Percentiles rank a stretch among this genome's conserved stretches.
phyloP scores from a whole-genome alignment of 2,113 vertebrate species.

The Pelodiscus sinensis region DNA sequence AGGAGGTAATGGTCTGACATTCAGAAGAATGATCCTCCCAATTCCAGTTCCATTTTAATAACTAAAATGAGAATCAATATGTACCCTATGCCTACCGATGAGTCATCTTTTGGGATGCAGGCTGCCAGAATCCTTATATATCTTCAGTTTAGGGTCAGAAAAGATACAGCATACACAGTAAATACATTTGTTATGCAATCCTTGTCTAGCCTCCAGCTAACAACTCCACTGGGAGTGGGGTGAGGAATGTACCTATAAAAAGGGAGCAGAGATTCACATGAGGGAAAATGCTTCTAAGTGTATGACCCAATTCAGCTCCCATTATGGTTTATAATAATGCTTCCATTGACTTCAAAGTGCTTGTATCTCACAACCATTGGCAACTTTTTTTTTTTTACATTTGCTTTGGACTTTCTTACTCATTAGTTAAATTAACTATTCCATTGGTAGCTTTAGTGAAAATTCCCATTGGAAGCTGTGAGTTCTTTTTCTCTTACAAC shows the following conservation, averaged over 20 bases:
- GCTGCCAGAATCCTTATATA: neutral
- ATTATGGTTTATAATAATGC: neutral
- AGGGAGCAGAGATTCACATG: fast-evolving
- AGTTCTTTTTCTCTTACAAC: neutral
- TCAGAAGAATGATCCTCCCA: neutral
- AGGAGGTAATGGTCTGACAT: neutral
- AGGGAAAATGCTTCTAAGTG: neutral
- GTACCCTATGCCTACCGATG: neutral
- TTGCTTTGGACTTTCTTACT: neutral
- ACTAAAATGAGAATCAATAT: neutral
- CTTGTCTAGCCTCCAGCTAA: neutral
- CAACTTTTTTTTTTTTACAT: neutral
- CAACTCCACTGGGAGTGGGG: neutral
- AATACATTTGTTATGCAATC: neutral
- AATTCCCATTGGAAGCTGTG: neutral
- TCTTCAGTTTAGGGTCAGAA: neutral
- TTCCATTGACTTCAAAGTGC: neutral
- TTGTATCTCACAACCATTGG: neutral
- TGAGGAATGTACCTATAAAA: neutral
- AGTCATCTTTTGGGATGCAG: neutral
- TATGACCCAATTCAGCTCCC: neutral
- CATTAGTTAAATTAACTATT: neutral
- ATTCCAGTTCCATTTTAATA: neutral
- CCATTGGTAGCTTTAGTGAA: neutral
- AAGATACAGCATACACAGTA: neutral